phyloP scores from a whole-genome alignment of 1,140 invertebrate genomes.

The Acromyrmex heyeri region DNA sequence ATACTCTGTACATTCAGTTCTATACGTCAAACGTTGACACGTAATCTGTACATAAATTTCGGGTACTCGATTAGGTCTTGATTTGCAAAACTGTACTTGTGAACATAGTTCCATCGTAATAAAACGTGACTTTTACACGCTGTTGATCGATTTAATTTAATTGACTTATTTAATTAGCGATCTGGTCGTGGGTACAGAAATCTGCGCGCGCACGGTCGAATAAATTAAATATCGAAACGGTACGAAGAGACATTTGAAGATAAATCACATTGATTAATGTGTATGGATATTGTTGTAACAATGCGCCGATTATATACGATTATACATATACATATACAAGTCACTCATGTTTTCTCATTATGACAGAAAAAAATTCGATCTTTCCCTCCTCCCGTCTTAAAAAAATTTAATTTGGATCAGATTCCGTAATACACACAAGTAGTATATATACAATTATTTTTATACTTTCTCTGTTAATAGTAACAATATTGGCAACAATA shows the following conservation, averaged over 20 bases:
- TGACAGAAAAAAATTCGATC: not conserved
- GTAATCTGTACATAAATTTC: slow-evolving; percentile 78
- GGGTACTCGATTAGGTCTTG: slow-evolving; percentile 61
- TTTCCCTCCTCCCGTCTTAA: not conserved
- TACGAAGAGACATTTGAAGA: not conserved
- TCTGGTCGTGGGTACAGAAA: slow-evolving; percentile 27
- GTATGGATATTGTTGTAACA: slow-evolving; percentile 31
- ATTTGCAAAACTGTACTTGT: slow-evolving; percentile 1
- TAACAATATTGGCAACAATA: slow-evolving; percentile 7
- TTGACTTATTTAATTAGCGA: slow-evolving; percentile 76
- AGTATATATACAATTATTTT: slow-evolving; percentile 3
- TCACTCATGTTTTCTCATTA: slow-evolving; percentile 13
- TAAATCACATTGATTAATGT: slow-evolving; percentile 15
- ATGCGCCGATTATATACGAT: slow-evolving; percentile 40
- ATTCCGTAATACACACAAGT: slow-evolving; percentile 27
- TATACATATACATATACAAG: slow-evolving; percentile 43
- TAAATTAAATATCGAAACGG: not conserved
- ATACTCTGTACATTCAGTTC: slow-evolving; percentile 78
- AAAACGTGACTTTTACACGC: not conserved
- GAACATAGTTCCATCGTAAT: slow-evolving; percentile 29
- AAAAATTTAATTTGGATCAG: not conserved
- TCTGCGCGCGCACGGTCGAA: slow-evolving; percentile 44
- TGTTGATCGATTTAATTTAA: slow-evolving; percentile 62
- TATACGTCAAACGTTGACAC: slow-evolving; percentile 71
- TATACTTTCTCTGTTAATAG: not conserved